Evolutionary conservation across 2,113 vertebrate genomes (phyloP).

Genomic region (Chascanopsetta lugubris): DNA sequence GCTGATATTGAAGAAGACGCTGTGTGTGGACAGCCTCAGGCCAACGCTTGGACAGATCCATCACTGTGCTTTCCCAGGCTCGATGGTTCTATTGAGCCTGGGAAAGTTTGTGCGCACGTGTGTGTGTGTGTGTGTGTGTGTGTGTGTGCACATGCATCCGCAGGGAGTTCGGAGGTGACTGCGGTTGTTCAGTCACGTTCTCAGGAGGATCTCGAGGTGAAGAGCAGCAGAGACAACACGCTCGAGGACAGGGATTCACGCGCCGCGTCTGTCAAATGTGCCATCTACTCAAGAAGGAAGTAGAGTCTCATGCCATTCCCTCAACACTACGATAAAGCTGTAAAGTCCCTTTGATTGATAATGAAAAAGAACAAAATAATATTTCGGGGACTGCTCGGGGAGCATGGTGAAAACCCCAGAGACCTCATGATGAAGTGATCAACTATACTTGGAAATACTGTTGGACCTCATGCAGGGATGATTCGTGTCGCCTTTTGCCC

Average conservation of each 20-base stretch:
- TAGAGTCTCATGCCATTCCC: too few relatives aligned
- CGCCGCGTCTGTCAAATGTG: too few relatives aligned
- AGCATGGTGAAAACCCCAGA: not conserved
- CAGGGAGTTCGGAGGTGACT: not conserved
- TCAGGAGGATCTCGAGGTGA: too few relatives aligned
- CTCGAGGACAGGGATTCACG: too few relatives aligned
- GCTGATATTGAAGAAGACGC: too few relatives aligned
- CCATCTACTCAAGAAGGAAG: too few relatives aligned
- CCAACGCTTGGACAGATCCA: not conserved
- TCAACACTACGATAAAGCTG: too few relatives aligned
- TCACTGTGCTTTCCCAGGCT: constrained; percentile 1
- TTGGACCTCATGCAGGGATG: not conserved
- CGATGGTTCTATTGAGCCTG: not conserved
- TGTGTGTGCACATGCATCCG: constrained; percentile 5
- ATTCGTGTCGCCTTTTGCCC: not conserved
- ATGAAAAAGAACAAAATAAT: too few relatives aligned
- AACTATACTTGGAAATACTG: not conserved
- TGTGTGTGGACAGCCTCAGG: too few relatives aligned
- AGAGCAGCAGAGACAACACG: too few relatives aligned
- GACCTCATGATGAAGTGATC: not conserved
- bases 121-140: not conserved
- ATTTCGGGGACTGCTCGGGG: not conserved
- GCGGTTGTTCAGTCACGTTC: constrained; percentile 1
- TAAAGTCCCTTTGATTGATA: too few relatives aligned
- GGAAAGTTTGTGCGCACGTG: not conserved